Evolutionary conservation across 2,888 invertebrate species (phyloP), one percentile per base, ranked within the genome.

Genomic region (Agrotis exclamationis): DNA sequence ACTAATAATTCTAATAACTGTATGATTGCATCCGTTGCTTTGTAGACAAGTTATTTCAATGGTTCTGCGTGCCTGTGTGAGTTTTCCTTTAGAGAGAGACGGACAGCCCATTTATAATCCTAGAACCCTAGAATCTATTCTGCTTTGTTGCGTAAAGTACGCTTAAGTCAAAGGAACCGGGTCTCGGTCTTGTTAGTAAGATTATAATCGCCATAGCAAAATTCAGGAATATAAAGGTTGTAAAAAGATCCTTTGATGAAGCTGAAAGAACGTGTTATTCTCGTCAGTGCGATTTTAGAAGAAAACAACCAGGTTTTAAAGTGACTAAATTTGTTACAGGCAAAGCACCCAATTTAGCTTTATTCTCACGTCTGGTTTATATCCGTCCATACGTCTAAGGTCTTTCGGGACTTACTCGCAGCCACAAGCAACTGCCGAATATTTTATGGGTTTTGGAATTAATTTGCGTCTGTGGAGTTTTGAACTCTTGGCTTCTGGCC

Each of bases 331-430:
- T 39, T 39, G 9, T 39, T 39, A 39, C 39, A 39, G 39, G 45
- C 24, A n/a, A 76, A 66, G 20, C 20, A 57, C 44, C 28, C n/a
- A 72, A 75, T 66, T 71, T 44, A 64, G 3, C 44, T 44, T 20
- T 44, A 44, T 44, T 51, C 28, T 16, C 44, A 20, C n/a, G 68
- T 72, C 68, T 76, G 68, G 57, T 47, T 67, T 47, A 50, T 57
- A 67, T 67, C 72, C 50, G 50, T 20, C 33, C 57, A 72, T 33
- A 44, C 48, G 48, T 48, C 50, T 59, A 28, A 39, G 58, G 33
- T 47, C 2, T 62, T 18, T 16, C n/a, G 24, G 22, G 16, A 18
- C 39, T 39, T 39, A 39, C 39, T 39, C 28, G 16, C 13, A 9
- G 9, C 16, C 24, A 33, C 5, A 22, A 39, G 24, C 48, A 28